Base-by-base conservation (phyloP, 2,113 vertebrate species). In the Beaufortia kweichowensis region DNA sequence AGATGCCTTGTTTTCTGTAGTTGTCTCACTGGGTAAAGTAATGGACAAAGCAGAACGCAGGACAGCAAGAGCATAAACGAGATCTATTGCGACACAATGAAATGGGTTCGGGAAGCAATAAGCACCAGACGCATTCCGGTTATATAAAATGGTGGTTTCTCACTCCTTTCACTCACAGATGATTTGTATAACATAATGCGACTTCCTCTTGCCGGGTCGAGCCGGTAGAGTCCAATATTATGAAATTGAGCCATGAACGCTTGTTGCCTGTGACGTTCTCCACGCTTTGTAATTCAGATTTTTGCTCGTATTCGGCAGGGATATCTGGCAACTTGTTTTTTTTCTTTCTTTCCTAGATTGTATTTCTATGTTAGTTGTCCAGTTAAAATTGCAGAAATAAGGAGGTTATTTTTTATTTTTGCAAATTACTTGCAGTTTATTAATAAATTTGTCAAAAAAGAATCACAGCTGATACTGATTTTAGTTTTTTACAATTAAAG, bases 21-120 rank as follows among this genome's bases (percentile, higher is more conserved):
- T 85, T 28, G 50, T 80, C 75, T 78, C 79, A 68, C 77, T 59
- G 57, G 62, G 69, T 68, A 74, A 82, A 81, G 73, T 84, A 84
- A 86, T 82, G 74, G 70, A 70, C 65, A 82, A 80, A 86, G 79
- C 82, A 84, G 81, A 84, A 83, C 81, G 75, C 78, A 82, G 78
- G 72, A 83, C 80, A 73, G 76, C 80, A 57, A 81, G 78, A 83
- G 70, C 81, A 83, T 83, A 82, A 80, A 84, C 68, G 75, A 81
- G 81, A 83, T 83, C 77, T 83, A 81, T 84, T 84, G 83, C 85
- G 77, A 86, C 83, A 84, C 79, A 69, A 81, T 73, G 77, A 66
- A 78, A 84, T 76, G 75, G 75, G 64, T 70, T 78, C 39, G 79
- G 82, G 79, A 85, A 85, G 79, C 84, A 83, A 83, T 83, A 79